phyloP scores from a whole-genome alignment of 2,888 invertebrate genomes.

The Rugalucina vietnamica region DNA sequence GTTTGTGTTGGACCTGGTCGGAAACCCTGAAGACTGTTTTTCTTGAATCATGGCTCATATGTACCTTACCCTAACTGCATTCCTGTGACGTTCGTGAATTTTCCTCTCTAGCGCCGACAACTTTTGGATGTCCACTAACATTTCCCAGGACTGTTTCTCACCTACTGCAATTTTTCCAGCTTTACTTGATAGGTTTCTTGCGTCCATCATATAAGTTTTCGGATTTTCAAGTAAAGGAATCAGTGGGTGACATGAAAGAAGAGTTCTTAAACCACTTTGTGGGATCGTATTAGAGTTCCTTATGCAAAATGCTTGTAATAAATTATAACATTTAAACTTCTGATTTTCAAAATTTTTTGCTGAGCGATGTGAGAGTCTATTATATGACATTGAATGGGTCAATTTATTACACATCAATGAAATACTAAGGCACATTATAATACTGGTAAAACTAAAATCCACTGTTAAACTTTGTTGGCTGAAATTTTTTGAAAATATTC shows the following conservation, averaged over 20 bases:
- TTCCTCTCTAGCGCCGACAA: conserved; percentile 56
- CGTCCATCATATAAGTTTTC: no score
- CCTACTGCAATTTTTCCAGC: neutral
- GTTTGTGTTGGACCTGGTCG: no score
- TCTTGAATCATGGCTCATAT: conserved; percentile 58
- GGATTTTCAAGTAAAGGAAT: neutral
- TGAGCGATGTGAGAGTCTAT: neutral
- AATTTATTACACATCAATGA: neutral
- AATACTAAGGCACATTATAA: neutral
- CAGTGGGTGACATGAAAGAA: neutral
- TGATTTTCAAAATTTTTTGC: neutral
- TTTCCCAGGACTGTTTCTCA: conserved; percentile 59
- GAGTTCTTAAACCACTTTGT: neutral
- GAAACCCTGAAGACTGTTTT: conserved; percentile 70
- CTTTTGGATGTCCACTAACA: conserved; percentile 58
- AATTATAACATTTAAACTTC: neutral
- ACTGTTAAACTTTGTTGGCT: no score
- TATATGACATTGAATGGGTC: neutral
- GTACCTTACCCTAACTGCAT: conserved; percentile 59
- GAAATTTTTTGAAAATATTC: no score
- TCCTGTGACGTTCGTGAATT: conserved; percentile 61
- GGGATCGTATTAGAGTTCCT: neutral
- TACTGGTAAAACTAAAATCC: neutral
- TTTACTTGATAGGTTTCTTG: neutral
- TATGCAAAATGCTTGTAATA: neutral